Evolutionary conservation across 2,113 vertebrate species (phyloP).

Genomic region (Caracal caracal): DNA sequence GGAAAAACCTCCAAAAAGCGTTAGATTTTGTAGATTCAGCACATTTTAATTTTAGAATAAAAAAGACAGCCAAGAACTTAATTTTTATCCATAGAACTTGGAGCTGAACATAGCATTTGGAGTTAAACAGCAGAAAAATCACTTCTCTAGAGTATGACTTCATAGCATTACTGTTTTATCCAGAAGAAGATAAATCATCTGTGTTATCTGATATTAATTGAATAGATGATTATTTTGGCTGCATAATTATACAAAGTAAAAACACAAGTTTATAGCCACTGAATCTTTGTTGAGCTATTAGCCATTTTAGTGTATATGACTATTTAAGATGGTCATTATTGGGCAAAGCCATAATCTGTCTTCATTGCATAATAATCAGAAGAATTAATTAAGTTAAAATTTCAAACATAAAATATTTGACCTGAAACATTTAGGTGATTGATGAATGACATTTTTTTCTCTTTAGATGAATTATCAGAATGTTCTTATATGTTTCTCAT

Average conservation of each 20-base stretch:
- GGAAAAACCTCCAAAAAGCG: slow-evolving; percentile 64
- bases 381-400: not conserved
- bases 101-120: not conserved
- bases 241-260: slow-evolving; percentile 39
- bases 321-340: not conserved
- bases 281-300: not conserved
- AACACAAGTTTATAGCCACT: not conserved
- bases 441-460: not conserved
- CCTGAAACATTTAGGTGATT: not conserved
- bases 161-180: slow-evolving; percentile 13
- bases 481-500: not conserved
- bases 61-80: slow-evolving; percentile 25
- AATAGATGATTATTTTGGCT: slow-evolving; percentile 24
- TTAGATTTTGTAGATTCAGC: slow-evolving; percentile 69
- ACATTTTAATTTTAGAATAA: slow-evolving; percentile 57
- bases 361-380: not conserved
- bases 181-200: not conserved
- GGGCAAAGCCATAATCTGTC: not conserved
- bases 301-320: not conserved
- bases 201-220: not conserved
- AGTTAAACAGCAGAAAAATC: slow-evolving; percentile 60
- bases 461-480: not conserved
- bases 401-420: slow-evolving; percentile 11
- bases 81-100: slow-evolving; percentile 48
- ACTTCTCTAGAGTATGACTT: slow-evolving; percentile 1